phyloP scores from a whole-genome alignment of 2,888 invertebrate genomes.

The Erebia epiphron region DNA sequence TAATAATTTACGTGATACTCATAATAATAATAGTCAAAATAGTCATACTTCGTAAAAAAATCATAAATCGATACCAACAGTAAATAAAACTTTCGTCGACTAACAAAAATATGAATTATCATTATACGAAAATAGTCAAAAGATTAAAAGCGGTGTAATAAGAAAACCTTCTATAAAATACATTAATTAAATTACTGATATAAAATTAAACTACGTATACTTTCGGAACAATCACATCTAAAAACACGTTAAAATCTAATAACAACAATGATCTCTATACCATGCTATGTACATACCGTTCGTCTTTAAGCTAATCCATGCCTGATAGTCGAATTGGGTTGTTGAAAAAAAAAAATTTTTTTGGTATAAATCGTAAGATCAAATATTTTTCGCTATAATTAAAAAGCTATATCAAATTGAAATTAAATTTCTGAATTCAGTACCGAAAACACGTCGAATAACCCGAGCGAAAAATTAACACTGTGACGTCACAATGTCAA shows the following conservation, averaged over 20 bases:
- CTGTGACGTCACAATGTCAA: no score
- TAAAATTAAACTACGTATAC: conserved; percentile 54
- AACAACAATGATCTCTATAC: conserved; percentile 69
- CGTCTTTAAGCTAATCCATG: conserved; percentile 37
- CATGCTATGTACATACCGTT: conserved; percentile 63
- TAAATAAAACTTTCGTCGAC: conserved; percentile 45
- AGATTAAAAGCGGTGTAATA: conserved; percentile 48
- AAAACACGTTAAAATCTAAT: conserved; percentile 67
- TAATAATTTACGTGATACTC: conserved; percentile 22
- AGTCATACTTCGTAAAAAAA: conserved; percentile 7
- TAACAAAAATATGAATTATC: conserved; percentile 37
- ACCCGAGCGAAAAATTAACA: no score
- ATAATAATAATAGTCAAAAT: conserved; percentile 2
- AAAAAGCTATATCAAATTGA: no score
- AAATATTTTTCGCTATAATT: no score
- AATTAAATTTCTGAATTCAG: no score
- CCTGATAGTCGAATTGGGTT: conserved; percentile 47
- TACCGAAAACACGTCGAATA: no score
- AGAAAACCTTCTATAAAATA: conserved; percentile 55
- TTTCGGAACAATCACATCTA: conserved; percentile 69
- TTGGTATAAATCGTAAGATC: no score
- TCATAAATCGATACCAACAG: conserved; percentile 40
- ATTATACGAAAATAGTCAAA: conserved; percentile 52
- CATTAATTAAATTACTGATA: conserved; percentile 53
- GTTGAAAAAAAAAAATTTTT: no score